These are phyloP conservation scores for Drosophila nigrodunni DNA, from an alignment of 1,140 invertebrate genomes.

Conservation along the genomic window DNA sequence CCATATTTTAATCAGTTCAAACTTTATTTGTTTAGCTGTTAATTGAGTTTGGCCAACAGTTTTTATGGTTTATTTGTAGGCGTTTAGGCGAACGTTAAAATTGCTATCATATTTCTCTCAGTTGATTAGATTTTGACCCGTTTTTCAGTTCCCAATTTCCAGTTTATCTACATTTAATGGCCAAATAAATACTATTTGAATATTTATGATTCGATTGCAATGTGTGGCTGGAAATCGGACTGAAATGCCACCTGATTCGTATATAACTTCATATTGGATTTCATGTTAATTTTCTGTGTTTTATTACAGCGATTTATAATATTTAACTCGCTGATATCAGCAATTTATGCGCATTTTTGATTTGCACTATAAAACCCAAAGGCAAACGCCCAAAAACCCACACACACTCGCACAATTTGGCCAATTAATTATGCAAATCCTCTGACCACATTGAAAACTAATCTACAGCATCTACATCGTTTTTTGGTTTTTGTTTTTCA, in stretches of 20 bases:
- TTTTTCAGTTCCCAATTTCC: not conserved
- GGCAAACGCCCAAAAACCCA: conserved; percentile 27
- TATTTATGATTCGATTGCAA: conserved; percentile 17
- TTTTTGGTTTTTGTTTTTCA: conserved; percentile 25
- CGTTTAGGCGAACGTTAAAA: not conserved
- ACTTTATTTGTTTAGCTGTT: not conserved
- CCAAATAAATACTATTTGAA: conserved; percentile 20
- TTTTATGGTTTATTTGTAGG: not conserved
- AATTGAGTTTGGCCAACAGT: conserved; percentile 9
- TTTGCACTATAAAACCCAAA: conserved; percentile 76
- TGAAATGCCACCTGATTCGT: conserved; percentile 67
- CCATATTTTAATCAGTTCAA: not conserved
- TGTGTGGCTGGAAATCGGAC: not conserved
- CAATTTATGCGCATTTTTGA: conserved; percentile 80
- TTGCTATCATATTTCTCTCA: conserved; percentile 15
- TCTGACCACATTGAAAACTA: conserved; percentile 48
- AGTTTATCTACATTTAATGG: conserved; percentile 17
- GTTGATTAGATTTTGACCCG: conserved; percentile 2
- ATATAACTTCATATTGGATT: conserved; percentile 20
- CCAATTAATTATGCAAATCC: conserved; percentile 81
- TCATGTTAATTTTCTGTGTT: conserved; percentile 59
- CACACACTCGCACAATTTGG: conserved; percentile 45
- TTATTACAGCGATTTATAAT: conserved; percentile 78
- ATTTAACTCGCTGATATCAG: conserved; percentile 47
- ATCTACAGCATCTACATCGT: conserved; percentile 60